A percentile compares a stretch with the other conserved stretches of the same genome.
Evolutionary conservation across 2,113 vertebrate species (phyloP).

Genomic region (Zosterops borbonicus): DNA sequence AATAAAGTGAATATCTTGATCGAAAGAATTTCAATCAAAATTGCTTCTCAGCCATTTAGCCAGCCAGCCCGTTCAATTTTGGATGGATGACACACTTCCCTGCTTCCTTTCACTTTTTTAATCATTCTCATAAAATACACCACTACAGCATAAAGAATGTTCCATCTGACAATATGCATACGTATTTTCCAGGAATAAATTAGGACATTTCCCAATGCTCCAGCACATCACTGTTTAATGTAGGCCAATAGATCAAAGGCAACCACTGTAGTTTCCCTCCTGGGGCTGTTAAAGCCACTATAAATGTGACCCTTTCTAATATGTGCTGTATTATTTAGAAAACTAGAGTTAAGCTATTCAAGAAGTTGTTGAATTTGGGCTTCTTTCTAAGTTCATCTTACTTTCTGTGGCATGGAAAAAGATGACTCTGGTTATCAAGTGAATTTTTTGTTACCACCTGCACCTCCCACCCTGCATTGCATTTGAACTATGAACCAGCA

Average conservation of each 20-base stretch:
- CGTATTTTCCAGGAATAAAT: constrained; percentile 55
- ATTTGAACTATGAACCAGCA: not conserved
- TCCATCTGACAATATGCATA: constrained; percentile 23
- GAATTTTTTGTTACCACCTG: not conserved
- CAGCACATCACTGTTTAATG: constrained; percentile 52
- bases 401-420: not conserved
- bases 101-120: not conserved
- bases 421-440: not conserved
- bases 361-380: not conserved
- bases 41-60: not conserved
- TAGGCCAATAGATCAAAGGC: constrained; percentile 61
- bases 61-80: not conserved
- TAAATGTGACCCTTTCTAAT: constrained; percentile 37
- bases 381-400: not conserved
- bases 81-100: not conserved
- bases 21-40: not conserved
- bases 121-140: not conserved
- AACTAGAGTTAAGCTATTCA: not conserved
- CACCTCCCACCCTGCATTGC: not conserved
- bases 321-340: not conserved
- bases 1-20: not conserved
- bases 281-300: constrained; percentile 28
- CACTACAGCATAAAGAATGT: not conserved
- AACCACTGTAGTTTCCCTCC: constrained; percentile 45
- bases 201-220: constrained; percentile 49